Percentiles rank a stretch among this genome's conserved stretches.
phyloP scores from a whole-genome alignment of 2,888 invertebrate species.

The Unio delphinus region DNA sequence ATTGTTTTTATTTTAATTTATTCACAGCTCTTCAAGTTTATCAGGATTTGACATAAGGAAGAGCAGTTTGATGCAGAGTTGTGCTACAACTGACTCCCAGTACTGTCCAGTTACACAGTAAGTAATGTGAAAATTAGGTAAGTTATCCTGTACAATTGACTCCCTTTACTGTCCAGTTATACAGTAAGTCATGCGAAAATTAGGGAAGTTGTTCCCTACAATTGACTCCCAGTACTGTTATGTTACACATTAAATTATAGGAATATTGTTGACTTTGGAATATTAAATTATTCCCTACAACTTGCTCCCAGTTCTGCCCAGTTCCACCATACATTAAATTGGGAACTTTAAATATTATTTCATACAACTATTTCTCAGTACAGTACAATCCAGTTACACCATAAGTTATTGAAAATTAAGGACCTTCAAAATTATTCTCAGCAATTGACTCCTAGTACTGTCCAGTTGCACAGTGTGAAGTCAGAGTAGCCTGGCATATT shows the following conservation, averaged over 20 bases:
- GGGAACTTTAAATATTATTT: too few relatives aligned
- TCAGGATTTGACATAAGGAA: constrained; percentile 60
- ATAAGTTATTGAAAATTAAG: constrained; percentile 75
- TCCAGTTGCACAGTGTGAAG: constrained; percentile 88
- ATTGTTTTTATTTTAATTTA: not conserved
- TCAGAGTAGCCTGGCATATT: too few relatives aligned
- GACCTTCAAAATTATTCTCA: constrained; percentile 48
- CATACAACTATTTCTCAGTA: constrained; percentile 80
- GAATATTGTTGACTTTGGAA: too few relatives aligned
- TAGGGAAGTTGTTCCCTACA: constrained; percentile 53
- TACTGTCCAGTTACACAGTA: constrained; percentile 97
- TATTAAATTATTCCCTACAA: too few relatives aligned
- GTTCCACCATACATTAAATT: too few relatives aligned
- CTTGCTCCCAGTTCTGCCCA: too few relatives aligned
- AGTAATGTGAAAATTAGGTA: constrained; percentile 70
- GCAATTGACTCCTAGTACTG: constrained; percentile 83
- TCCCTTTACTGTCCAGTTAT: constrained; percentile 95
- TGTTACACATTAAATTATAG: constrained; percentile 87
- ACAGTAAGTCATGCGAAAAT: constrained; percentile 79
- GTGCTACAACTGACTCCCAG: constrained; percentile 76
- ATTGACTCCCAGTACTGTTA: constrained; percentile 87
- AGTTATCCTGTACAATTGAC: constrained; percentile 63
- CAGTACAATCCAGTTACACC: constrained; percentile 97
- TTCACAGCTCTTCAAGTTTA: constrained; percentile 35
- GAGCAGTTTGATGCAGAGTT: constrained; percentile 67